Conservation (phyloP, 2,113 vertebrate genomes). For the Capra hircus region DNA sequence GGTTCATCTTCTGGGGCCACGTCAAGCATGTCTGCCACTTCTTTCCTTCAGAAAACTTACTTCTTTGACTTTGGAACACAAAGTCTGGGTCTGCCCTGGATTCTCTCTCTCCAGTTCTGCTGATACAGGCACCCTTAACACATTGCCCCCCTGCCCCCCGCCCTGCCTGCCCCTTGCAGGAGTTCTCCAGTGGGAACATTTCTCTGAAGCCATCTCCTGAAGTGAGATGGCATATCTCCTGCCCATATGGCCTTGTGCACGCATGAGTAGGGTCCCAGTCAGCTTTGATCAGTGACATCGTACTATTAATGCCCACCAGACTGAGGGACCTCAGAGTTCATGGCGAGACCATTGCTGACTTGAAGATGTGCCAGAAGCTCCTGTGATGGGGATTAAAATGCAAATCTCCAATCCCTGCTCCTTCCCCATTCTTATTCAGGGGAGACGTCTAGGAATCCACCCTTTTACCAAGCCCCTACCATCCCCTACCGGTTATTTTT, state of each 20-base stretch:
- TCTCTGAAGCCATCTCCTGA: not conserved
- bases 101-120: not conserved
- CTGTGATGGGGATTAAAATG: not conserved
- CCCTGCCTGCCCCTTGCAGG: not conserved
- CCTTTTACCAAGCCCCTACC: not conserved
- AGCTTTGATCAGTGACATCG: not conserved
- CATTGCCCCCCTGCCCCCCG: rapidly evolving
- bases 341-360: not conserved
- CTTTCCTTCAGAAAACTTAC: not conserved
- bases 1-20: not conserved
- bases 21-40: not conserved
- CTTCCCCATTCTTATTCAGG: not conserved
- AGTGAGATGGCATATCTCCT: not conserved
- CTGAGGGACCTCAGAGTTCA: not conserved
- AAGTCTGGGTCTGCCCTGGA: not conserved
- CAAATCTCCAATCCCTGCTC: not conserved
- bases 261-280: not conserved
- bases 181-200: not conserved
- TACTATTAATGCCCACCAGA: not conserved
- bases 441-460: not conserved
- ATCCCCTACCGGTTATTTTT: not conserved
- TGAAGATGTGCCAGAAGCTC: not conserved
- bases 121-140: not conserved
- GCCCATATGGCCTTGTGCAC: not conserved
- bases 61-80: not conserved